phyloP scores from a whole-genome alignment of 2,888 invertebrate genomes.

The Tachystola acroxantha region DNA sequence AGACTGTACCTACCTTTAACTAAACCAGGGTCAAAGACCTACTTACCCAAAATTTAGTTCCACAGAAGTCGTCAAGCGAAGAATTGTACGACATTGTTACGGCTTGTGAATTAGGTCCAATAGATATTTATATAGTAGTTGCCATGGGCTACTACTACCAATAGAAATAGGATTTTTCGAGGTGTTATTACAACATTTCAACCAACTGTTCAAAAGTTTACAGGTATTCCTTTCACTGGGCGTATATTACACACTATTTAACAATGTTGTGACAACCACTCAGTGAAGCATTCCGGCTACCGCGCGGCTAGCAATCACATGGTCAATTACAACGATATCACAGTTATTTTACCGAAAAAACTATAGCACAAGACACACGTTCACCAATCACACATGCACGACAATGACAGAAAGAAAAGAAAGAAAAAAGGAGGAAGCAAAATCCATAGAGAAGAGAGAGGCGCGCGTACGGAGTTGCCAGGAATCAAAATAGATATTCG shows the following conservation, averaged over 20 bases:
- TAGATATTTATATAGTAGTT: constrained; percentile 22
- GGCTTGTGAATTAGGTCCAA: neutral
- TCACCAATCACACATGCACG: constrained; percentile 7
- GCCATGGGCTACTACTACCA: constrained; percentile 22
- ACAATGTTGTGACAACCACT: neutral
- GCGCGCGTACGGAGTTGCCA: no score
- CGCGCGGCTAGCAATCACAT: constrained; percentile 3
- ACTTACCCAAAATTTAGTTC: constrained; percentile 89
- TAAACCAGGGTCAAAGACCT: constrained; percentile 19
- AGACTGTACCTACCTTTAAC: neutral
- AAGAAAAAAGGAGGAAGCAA: neutral
- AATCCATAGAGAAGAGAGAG: neutral
- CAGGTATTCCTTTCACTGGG: constrained; percentile 7
- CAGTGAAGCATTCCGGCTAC: neutral
- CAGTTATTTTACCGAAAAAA: constrained; percentile 11
- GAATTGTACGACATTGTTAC: constrained; percentile 76
- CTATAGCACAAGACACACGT: constrained; percentile 9
- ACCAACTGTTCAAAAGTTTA: constrained; percentile 12
- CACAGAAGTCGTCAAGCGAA: constrained; percentile 87
- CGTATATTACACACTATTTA: constrained; percentile 1
- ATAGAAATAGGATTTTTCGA: neutral
- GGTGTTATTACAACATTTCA: neutral
- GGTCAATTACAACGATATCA: constrained; percentile 8
- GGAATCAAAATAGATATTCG: no score
- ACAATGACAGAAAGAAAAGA: constrained; percentile 5